Base-by-base conservation (phyloP, 2,888 invertebrate genomes). In the Pelosia muscerda region DNA sequence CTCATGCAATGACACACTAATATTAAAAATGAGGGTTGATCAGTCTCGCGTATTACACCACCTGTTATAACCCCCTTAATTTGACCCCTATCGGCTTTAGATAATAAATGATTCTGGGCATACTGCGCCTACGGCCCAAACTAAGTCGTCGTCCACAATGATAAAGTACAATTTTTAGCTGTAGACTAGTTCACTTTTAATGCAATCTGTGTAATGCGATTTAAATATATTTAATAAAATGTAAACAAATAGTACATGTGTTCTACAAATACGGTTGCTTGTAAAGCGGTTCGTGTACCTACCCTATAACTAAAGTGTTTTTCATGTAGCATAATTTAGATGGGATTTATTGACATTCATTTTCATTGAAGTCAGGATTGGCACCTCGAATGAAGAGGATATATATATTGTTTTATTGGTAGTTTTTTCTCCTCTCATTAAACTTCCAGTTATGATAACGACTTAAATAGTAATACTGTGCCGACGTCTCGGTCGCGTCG, bases 31-130 rank as follows among this genome's bases (percentile, higher is more conserved):
- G 85, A 88, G 82, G 88, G 86, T 81, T 82, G 84, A 89, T 88
- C 86, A 84, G 86, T 86, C 85, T 82, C 84, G 84, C 71, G 72
- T 81, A 84, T 82, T 82, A 83, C 84, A 80, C 87, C 90, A 90
- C 90, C 90, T 90, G 90, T 89, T 88, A 86, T 84, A 75, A 83
- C 76, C 83, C 88, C 81, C 70, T 26, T 69, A 66, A 66, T 62
- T 60, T 71, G 75, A 74, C 80, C 84, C 79, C 82, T 81, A 77
- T 79, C 77, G 79, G 76, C 74, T 81, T 80, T 63, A 70, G 73
- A 81, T 78, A 78, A 86, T 87, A 84, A 86, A 86, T 87, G 87
- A 85, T 79, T 72, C 63, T 69, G 66, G 67, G 53, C 65, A 65
- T 62, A 42, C 28, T 9, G 8, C 5, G 31, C 10, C 22, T 19